These are phyloP conservation scores for Momotus momota DNA, from an alignment of 2,797 vertebrate genomes.

Conservation along the genomic window DNA sequence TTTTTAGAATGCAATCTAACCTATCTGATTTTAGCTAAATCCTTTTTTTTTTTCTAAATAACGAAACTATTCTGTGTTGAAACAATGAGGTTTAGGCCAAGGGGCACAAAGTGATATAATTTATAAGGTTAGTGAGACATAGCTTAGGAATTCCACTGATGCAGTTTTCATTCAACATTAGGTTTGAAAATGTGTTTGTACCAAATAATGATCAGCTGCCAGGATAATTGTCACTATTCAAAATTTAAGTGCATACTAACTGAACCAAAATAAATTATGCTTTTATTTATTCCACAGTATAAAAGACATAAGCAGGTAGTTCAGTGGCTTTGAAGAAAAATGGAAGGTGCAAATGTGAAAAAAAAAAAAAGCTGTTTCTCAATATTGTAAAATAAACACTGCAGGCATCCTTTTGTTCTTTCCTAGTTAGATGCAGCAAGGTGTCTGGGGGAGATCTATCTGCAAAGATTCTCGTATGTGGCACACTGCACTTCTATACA, in stretches of 20 bases:
- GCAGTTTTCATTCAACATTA: not conserved
- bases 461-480: not conserved
- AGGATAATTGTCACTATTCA: not conserved
- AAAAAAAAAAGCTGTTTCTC: not conserved
- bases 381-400: not conserved
- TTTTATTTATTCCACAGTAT: not conserved
- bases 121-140: not conserved
- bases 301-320: not conserved
- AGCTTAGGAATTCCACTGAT: not conserved
- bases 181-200: not conserved
- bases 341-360: not conserved
- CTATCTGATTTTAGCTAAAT: not conserved
- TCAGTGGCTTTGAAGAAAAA: not conserved
- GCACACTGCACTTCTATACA: not conserved
- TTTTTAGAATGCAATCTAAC: not conserved
- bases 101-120: not conserved
- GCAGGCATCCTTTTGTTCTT: not conserved
- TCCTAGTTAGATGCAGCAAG: not conserved
- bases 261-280: not conserved
- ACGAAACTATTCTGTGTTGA: not conserved
- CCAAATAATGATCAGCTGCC: not conserved
- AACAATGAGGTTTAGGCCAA: not conserved
- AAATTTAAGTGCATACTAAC: not conserved
- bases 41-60: not conserved
- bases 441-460: not conserved